Conservation (phyloP, 2,797 vertebrate genomes). For the Pagetopsis macropterus region DNA sequence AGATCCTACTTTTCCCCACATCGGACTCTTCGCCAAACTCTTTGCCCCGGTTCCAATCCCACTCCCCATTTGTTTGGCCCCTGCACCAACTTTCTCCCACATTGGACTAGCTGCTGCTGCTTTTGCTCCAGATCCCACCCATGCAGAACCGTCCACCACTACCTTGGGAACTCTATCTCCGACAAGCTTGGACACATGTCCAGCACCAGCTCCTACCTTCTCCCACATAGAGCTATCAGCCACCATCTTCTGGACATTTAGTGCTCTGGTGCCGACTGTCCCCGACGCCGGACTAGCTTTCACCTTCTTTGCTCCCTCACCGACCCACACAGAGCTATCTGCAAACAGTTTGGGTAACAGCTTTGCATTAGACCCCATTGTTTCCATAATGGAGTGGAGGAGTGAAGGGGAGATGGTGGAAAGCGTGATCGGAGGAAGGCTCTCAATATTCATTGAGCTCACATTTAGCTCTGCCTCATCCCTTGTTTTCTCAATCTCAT, state of each 20-base stretch:
- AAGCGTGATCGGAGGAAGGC: conserved; percentile 59
- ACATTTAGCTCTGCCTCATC: conserved; percentile 76
- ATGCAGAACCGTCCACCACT: conserved; percentile 61
- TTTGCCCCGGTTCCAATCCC: conserved; percentile 66
- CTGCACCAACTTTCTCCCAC: conserved; percentile 73
- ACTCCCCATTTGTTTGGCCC: conserved; percentile 56
- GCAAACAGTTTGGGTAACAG: conserved; percentile 69
- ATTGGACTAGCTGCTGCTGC: conserved; percentile 61
- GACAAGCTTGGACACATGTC: conserved; percentile 62
- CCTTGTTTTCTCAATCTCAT: conserved; percentile 73
- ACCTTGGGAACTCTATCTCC: conserved; percentile 65
- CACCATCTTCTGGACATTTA: conserved; percentile 66
- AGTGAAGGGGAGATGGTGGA: conserved; percentile 69
- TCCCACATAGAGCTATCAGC: conserved; percentile 64
- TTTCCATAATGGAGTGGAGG: conserved; percentile 64
- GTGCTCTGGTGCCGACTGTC: conserved; percentile 47
- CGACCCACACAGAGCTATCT: conserved; percentile 59
- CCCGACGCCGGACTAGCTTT: conserved; percentile 67
- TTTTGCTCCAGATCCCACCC: conserved; percentile 73
- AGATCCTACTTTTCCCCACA: conserved; percentile 73
- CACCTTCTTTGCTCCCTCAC: conserved; percentile 61
- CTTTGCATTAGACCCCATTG: conserved; percentile 44
- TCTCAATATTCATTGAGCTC: conserved; percentile 52
- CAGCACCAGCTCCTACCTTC: conserved; percentile 61
- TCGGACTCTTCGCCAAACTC: conserved; percentile 66